Base-by-base conservation (phyloP, 2,797 vertebrate species). In the Hydrocynus forskahlii region DNA sequence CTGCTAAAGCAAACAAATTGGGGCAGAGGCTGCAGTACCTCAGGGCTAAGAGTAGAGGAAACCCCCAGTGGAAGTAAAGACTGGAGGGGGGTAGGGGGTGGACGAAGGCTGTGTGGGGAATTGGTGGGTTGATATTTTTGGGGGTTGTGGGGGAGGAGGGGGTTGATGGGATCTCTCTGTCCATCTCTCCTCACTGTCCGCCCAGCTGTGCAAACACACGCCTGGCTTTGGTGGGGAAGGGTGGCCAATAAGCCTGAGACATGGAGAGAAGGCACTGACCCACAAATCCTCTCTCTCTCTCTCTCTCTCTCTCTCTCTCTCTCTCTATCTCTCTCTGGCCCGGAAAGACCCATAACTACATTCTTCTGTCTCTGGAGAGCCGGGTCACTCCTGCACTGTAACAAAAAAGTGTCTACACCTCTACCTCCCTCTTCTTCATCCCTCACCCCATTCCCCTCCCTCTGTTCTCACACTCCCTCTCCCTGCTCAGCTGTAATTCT, bases 131-230 rank as follows among this genome's bases (percentile, higher is more conserved):
- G 79, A 86, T 82, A 80, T 84, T 82, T 82, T 59, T 78, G 73
- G 70, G 79, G 68, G 50, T 23, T 50, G 76, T 35, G 23, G 62
- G 25, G 5, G 9, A 23, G 43, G 59, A 48, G 8, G 5, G 16
- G 60, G 38, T 69, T 48, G 48, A 54, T 55, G 55, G 72, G 79
- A 50, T 80, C 77, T 81, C 83, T 77, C 78, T 64, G 48, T 81
- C 71, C 63, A 82, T 81, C 83, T 81, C 76, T 76, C 81, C 86
- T 87, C 83, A 80, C 89, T 89, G 89, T 87, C 89, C 87, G 84
- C 88, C 91, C 92, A 91, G 92, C 91, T 92, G 87, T 92, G 91
- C 91, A 93, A 94, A 94, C 92, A 92, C 91, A 91, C 62, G 45
- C 78, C 79, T 19, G 70, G 77, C 88, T 87, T 89, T 87, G 86